phyloP scores from a whole-genome alignment of 1,140 invertebrate genomes.

The Anoplolepis gracilipes region DNA sequence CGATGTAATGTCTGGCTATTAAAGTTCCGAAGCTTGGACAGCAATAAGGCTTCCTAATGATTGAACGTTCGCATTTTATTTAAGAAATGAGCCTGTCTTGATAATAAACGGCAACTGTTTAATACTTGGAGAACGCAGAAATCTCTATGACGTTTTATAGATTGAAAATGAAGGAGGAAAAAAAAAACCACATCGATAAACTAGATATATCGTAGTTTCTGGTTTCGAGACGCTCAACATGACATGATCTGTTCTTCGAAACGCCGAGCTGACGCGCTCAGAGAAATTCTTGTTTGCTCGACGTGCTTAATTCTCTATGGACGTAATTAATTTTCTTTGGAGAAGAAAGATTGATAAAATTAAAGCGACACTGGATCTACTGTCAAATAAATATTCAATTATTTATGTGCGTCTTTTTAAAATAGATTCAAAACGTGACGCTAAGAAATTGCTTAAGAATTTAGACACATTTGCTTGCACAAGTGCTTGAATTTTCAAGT shows the following conservation, averaged over 20 bases:
- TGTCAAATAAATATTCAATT: conserved; percentile 43
- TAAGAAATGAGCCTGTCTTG: conserved; percentile 9
- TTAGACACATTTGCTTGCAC: too few species aligned
- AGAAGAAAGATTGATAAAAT: conserved; percentile 43
- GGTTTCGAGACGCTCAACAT: neutral
- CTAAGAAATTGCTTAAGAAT: too few species aligned
- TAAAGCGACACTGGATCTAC: neutral
- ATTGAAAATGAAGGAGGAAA: neutral
- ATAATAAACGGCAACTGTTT: neutral
- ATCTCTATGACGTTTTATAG: neutral
- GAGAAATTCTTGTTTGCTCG: conserved; percentile 46
- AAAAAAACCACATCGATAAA: neutral
- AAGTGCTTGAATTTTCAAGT: too few species aligned
- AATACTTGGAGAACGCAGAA: neutral
- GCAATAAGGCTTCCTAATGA: conserved; percentile 42
- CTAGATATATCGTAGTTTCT: neutral
- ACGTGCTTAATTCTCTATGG: conserved; percentile 54
- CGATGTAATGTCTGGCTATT: conserved; percentile 54
- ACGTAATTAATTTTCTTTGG: conserved; percentile 53
- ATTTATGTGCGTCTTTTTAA: conserved; percentile 17
- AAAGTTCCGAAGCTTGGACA: conserved; percentile 20
- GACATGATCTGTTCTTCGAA: neutral
- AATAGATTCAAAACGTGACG: conserved; percentile 15
- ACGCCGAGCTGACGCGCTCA: conserved; percentile 33
- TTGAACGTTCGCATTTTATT: conserved; percentile 36